Conservation (phyloP, 2,113 vertebrate species). For the Poecile atricapillus region DNA sequence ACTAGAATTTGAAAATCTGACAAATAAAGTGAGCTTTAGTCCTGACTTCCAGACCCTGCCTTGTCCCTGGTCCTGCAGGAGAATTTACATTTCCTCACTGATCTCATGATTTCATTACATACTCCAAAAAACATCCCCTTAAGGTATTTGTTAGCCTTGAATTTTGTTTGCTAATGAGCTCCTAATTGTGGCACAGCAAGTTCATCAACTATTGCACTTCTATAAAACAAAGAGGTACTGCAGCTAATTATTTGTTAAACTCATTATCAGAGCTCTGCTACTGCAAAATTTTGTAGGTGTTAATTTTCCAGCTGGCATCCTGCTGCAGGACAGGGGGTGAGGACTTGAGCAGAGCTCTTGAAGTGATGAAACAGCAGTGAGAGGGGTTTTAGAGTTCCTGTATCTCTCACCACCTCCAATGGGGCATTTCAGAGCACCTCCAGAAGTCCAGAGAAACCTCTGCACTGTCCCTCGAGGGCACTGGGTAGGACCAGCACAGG, state of each 20-base stretch:
- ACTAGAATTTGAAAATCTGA: background rate
- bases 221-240: background rate
- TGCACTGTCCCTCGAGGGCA: rapidly evolving
- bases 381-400: background rate
- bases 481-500: background rate
- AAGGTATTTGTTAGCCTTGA: background rate
- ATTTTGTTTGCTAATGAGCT: slow-evolving; percentile 41
- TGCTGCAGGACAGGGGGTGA: background rate
- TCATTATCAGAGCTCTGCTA: background rate
- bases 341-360: background rate
- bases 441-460: background rate
- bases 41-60: background rate
- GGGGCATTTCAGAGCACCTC: background rate
- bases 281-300: background rate
- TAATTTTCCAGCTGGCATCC: background rate
- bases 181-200: slow-evolving; percentile 6
- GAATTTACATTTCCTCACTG: background rate
- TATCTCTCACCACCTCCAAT: background rate
- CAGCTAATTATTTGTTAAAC: slow-evolving; percentile 33
- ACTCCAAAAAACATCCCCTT: background rate
- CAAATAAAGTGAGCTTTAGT: background rate
- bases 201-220: background rate
- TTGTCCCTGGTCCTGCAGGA: background rate
- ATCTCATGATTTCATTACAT: background rate
- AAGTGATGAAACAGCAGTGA: background rate